These are phyloP conservation scores for Tragelaphus scriptus DNA, from an alignment of 2,113 vertebrate genomes.

Conservation along the genomic window DNA sequence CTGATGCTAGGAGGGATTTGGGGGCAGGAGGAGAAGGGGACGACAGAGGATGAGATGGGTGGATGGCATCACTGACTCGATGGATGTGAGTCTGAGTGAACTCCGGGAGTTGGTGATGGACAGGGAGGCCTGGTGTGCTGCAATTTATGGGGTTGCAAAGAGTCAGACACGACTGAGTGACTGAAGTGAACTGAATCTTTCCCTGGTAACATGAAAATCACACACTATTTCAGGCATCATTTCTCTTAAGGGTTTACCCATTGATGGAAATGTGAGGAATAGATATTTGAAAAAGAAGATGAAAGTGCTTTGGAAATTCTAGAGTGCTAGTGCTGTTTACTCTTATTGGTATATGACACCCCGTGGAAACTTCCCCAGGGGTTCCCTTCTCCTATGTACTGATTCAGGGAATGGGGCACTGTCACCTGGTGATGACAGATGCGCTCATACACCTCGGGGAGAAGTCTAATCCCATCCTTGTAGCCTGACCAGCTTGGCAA, in stretches of 20 bases:
- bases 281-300: neutral
- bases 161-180: too few species aligned
- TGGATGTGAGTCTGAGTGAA: too few species aligned
- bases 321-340: neutral
- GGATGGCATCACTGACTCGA: too few species aligned
- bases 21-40: too few species aligned
- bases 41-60: too few species aligned
- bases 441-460: neutral
- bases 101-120: too few species aligned
- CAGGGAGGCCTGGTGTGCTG: too few species aligned
- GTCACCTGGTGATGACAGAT: neutral
- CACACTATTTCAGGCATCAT: neutral
- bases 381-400: neutral
- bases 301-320: neutral
- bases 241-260: neutral
- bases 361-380: neutral
- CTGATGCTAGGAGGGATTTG: too few species aligned
- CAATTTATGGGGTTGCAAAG: too few species aligned
- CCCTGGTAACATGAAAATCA: neutral
- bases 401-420: neutral
- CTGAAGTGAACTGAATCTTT: neutral
- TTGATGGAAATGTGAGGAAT: neutral
- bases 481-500: neutral
- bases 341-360: neutral
- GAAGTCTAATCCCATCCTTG: neutral